These are phyloP conservation scores for Ophion obscuratus DNA, from an alignment of 2,888 invertebrate species.

Conservation along the genomic window DNA sequence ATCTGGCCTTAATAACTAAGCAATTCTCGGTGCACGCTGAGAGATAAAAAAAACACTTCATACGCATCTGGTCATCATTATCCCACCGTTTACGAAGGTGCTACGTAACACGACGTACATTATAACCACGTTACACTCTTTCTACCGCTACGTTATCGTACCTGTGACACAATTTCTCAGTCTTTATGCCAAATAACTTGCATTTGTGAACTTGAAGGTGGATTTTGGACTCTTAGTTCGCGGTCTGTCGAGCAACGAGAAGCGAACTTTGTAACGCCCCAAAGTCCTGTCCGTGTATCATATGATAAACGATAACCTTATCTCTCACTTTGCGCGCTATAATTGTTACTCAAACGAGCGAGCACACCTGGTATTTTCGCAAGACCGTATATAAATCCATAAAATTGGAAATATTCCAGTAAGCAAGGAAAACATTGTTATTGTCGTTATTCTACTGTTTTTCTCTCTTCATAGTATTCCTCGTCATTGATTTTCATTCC, in stretches of 20 bases:
- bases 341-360: not conserved
- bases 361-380: not conserved
- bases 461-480: not conserved
- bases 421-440: not conserved
- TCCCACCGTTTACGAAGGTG: too few species aligned
- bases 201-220: slow-evolving; percentile 12
- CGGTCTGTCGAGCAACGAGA: not conserved
- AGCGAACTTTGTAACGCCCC: slow-evolving; percentile 51
- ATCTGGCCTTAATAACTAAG: not conserved
- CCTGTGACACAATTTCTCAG: not conserved
- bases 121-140: not conserved
- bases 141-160: not conserved
- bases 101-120: not conserved
- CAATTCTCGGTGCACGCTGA: not conserved
- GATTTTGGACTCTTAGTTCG: not conserved
- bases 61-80: not conserved
- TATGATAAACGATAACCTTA: slow-evolving; percentile 45
- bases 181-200: not conserved
- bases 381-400: not conserved
- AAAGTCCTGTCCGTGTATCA: slow-evolving; percentile 25
- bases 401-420: not conserved
- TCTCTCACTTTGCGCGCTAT: slow-evolving; percentile 3
- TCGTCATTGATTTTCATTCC: too few species aligned
- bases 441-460: not conserved
- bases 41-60: not conserved